A percentile compares a stretch with the other conserved stretches of the same genome.
phyloP scores from a whole-genome alignment of 2,797 vertebrate genomes.

The Astyanax mexicanus region DNA sequence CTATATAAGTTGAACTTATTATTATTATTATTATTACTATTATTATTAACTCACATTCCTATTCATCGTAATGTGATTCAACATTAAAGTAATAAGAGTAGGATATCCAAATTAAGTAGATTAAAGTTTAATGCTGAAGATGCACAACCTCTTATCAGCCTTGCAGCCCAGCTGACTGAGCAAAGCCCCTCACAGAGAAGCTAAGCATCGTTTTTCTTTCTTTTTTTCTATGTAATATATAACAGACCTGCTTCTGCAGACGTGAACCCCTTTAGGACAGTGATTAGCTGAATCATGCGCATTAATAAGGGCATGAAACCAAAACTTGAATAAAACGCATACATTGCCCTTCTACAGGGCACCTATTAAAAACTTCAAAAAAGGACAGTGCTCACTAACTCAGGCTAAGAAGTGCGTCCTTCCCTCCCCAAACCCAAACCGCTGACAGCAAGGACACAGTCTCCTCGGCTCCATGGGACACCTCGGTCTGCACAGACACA shows the following conservation, averaged over 20 bases:
- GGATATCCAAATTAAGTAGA: too few relatives aligned
- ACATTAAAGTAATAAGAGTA: too few relatives aligned
- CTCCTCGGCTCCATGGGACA: constrained; percentile 9
- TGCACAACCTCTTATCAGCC: not conserved
- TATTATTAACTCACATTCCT: too few relatives aligned
- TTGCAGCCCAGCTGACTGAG: not conserved
- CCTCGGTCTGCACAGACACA: constrained; percentile 3
- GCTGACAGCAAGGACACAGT: constrained; percentile 29
- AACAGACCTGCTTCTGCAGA: not conserved
- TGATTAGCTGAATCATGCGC: constrained; percentile 8
- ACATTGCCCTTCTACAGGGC: not conserved
- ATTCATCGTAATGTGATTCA: too few relatives aligned
- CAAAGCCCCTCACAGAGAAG: not conserved
- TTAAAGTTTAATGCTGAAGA: too few relatives aligned
- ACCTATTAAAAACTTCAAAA: constrained; percentile 9
- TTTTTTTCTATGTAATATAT: not conserved
- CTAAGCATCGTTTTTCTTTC: not conserved
- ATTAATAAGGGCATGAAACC: constrained; percentile 30
- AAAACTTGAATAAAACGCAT: not conserved
- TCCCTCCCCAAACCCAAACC: not conserved
- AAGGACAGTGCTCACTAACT: not conserved
- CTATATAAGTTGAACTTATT: too few relatives aligned
- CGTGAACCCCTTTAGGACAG: not conserved
- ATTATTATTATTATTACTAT: too few relatives aligned
- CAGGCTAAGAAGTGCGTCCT: constrained; percentile 6